A percentile compares a stretch with the other conserved stretches of the same genome.
phyloP scores from a whole-genome alignment of 92 coral and sea anemone genomes.

The Paramuricea clavata region DNA sequence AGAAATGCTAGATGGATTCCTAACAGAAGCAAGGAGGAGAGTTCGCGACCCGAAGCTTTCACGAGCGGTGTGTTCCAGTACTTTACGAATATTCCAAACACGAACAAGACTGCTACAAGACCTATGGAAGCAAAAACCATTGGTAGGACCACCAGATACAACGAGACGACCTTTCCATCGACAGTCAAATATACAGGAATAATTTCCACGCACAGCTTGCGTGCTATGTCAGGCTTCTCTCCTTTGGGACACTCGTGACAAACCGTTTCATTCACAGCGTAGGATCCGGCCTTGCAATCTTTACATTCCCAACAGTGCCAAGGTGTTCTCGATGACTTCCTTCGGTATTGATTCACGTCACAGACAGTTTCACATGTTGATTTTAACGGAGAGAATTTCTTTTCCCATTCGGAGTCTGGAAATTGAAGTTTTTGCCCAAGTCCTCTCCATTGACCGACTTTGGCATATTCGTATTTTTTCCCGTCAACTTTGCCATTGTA shows the following conservation, averaged over 20 bases:
- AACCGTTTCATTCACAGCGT: neutral
- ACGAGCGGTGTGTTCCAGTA: constrained; percentile 21
- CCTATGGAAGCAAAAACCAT: neutral
- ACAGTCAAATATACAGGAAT: constrained; percentile 3
- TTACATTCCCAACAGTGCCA: neutral
- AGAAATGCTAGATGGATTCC: constrained; percentile 4
- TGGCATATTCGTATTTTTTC: neutral
- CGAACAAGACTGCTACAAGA: neutral
- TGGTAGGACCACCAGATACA: neutral
- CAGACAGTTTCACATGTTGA: constrained; percentile 10
- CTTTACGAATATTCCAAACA: neutral
- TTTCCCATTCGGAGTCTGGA: neutral
- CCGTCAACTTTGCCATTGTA: neutral
- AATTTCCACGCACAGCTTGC: neutral
- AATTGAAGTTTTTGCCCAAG: neutral
- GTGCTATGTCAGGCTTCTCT: neutral
- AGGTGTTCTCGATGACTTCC: neutral
- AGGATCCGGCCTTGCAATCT: neutral
- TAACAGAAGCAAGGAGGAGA: constrained; percentile 11
- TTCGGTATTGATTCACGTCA: neutral
- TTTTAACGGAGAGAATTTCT: neutral
- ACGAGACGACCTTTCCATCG: constrained; percentile 4
- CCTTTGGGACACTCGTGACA: constrained; percentile 29
- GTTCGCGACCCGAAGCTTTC: constrained; percentile 23
- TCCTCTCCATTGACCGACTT: neutral